Base-by-base conservation (phyloP, 2,797 vertebrate genomes). In the Heliangelus exortis region DNA sequence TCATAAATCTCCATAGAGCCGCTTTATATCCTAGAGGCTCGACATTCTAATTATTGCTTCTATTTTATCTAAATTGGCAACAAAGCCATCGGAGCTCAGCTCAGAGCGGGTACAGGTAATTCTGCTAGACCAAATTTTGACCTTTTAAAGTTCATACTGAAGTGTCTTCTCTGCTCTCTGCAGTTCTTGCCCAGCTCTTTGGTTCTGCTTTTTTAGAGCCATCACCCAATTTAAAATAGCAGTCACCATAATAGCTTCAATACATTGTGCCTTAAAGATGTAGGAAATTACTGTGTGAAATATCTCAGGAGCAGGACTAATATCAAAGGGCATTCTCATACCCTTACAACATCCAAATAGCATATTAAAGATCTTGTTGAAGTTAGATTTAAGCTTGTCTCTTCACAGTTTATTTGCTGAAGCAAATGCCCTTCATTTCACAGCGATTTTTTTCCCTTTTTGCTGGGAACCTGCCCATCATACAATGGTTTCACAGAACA, bases 61-160 rank as follows among this genome's bases (percentile, higher is more conserved):
- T 96, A 81, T 96, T 97, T 96, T 97, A 95, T 96, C 94, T 97
- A 95, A 97, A 97, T 96, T 96, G 95, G 94, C 93, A 97, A 95
- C 93, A 92, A 94, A 96, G 82, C 93, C 79, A 78, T 97, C 48
- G 28, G 59, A 89, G 87, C 96, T 96, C 94, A 88, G 93, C 95
- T 96, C 87, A 55, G 73, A 96, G 93, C 82, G 62, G 28, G 91
- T 86, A 50, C 93, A 96, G 96, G 94, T 97, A 93, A 96, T 96
- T 96, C 93, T 84, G 76, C 85, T 68, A 93, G 95, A 94, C 92
- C 75, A 81, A 91, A 84, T 95, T 94, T 58, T 94, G 95, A 96
- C 95, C 95, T 97, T 96, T 96, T 95, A 94, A 97, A 94, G 95
- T 96, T 96, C 92, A 95, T 91, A 79, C 92, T 90, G 87, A 96